These are phyloP conservation scores for Lepeophtheirus nordmannii DNA, from an alignment of 2,888 invertebrate genomes.

Conservation along the genomic window DNA sequence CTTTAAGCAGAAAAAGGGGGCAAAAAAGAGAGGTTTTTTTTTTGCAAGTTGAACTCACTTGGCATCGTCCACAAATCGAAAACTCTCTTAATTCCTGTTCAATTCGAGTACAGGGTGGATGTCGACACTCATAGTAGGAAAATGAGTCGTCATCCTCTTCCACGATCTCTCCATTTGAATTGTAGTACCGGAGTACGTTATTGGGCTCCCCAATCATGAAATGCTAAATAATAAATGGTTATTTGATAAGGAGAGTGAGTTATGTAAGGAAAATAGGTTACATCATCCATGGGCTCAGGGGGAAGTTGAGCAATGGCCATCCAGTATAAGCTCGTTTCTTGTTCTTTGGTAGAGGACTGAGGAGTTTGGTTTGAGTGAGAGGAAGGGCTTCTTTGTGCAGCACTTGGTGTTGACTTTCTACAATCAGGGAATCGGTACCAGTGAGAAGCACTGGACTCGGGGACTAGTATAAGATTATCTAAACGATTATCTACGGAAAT, in stretches of 20 bases:
- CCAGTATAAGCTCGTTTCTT: constrained; percentile 39
- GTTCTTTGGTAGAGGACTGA: constrained; percentile 11
- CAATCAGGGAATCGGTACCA: too few relatives aligned
- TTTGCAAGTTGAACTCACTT: constrained; percentile 33
- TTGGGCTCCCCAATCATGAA: constrained; percentile 3
- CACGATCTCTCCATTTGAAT: constrained; percentile 35
- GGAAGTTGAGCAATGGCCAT: constrained; percentile 39
- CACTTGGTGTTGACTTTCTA: too few relatives aligned
- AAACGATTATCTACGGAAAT: constrained; percentile 40
- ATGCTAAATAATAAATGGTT: background rate
- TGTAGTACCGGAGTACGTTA: constrained; percentile 30
- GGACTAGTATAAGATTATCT: constrained; percentile 37
- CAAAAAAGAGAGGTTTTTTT: background rate
- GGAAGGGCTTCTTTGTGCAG: background rate
- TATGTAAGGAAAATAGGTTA: too few relatives aligned
- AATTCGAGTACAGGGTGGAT: constrained; percentile 40
- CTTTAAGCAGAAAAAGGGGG: background rate
- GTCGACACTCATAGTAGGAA: constrained; percentile 40
- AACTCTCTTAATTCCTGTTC: constrained; percentile 39
- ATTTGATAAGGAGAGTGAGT: too few relatives aligned
- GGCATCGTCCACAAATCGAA: constrained; percentile 40
- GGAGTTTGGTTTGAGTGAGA: background rate
- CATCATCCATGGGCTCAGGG: constrained; percentile 35
- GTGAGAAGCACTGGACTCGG: constrained; percentile 29
- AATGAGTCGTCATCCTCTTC: constrained; percentile 35